Base-by-base conservation (phyloP, 2,797 vertebrate genomes). In the Emydoidea blandingii region DNA sequence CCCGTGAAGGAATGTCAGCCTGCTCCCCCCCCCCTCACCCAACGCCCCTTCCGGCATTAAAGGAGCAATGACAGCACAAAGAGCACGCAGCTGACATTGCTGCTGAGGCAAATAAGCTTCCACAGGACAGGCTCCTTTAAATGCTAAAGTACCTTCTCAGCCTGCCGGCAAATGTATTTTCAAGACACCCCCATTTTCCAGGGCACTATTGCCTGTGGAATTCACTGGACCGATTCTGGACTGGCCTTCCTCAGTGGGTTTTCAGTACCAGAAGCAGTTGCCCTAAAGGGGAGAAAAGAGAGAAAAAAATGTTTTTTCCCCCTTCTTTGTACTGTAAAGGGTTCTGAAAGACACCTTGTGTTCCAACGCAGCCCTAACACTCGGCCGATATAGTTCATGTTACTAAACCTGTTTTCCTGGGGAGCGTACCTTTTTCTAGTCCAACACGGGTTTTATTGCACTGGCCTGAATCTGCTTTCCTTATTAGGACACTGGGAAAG, bases 401-500 rank as follows among this genome's bases (percentile, higher is more conserved):
- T 85, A 79, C 89, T 84, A 78, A 87, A 8, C 31, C 74, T 89
- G 54, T 56, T 29, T 88, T 91, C 83, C 86, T 91, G 79, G 79
- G 85, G 47, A 89, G 49, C 76, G 83, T 84, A 86, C 65, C 90
- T 95, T 50, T 88, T 2, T 44, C 37, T 56, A 0, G 0, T 90
- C 88, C 93, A 89, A 79, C 89, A 0, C 84, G 85, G 83, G 88
- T 68, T 89, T 83, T 84, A 34, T 8, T 81, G 76, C 23, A 3
- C 87, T 95, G 81, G 49, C 90, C 1, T 3, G 34, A 62, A 12
- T 79, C 88, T 95, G 83, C 89, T 94, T 92, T 79, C 83, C 47
- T 37, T 95, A 37, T 89, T 95, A 56, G 34, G 91, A 18, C 90
- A 94, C 86, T 92, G 18, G 4, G 83, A 91, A 89, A 97, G 65